Evolutionary conservation across 1,140 invertebrate species (phyloP).

Genomic region (Doryteuthis pealeii): DNA sequence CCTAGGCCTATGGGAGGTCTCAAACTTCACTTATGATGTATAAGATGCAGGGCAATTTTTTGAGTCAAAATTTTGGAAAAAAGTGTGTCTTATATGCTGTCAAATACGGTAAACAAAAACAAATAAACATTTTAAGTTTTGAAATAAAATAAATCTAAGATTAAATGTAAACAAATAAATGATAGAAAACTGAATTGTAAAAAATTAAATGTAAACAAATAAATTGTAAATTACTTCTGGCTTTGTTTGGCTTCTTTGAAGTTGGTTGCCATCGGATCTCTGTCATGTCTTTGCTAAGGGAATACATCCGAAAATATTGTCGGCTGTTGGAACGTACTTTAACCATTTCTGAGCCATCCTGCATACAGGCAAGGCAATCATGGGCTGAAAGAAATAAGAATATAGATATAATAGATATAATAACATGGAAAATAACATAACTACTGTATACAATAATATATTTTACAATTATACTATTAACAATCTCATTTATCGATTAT

Average conservation of each 20-base stretch:
- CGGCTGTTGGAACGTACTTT: slow-evolving; percentile 68
- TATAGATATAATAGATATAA: background rate
- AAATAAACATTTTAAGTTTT: too few relatives aligned
- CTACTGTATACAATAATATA: background rate
- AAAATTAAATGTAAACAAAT: slow-evolving; percentile 18
- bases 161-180: too few relatives aligned
- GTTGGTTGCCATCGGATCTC: slow-evolving; percentile 70
- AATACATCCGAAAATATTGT: slow-evolving; percentile 68
- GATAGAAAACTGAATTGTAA: too few relatives aligned
- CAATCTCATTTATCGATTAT: too few relatives aligned
- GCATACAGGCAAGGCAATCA: slow-evolving; percentile 69
- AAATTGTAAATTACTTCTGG: slow-evolving; percentile 62
- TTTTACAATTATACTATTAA: too few relatives aligned
- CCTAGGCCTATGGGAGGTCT: too few relatives aligned
- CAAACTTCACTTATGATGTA: too few relatives aligned
- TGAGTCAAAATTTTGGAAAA: too few relatives aligned
- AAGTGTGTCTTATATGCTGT: too few relatives aligned
- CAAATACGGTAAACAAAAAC: too few relatives aligned
- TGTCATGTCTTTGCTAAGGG: slow-evolving; percentile 65
- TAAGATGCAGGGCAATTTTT: too few relatives aligned
- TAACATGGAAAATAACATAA: background rate
- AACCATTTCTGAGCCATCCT: slow-evolving; percentile 66
- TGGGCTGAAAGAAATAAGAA: slow-evolving; percentile 60
- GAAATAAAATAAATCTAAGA: too few relatives aligned
- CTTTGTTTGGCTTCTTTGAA: slow-evolving; percentile 69